Base-by-base conservation (phyloP, 2,797 vertebrate species). In the Tauraco hartlaubi region DNA sequence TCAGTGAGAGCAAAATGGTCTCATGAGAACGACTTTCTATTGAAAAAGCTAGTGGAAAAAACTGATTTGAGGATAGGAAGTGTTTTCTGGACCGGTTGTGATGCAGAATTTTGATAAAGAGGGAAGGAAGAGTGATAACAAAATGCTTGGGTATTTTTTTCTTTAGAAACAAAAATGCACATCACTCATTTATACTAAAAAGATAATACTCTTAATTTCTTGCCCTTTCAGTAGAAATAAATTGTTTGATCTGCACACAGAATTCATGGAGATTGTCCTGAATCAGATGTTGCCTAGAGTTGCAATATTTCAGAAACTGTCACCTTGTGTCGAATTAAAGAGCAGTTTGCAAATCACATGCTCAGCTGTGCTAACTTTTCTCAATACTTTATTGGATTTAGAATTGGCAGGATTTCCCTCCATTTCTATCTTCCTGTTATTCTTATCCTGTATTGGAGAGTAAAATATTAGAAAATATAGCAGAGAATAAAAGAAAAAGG, bases 1-100 rank as follows among this genome's bases (percentile, higher is more conserved):
- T 96, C 88, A 37, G 62, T 23, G 71, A 94, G 88, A 95, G 71
- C 41, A 95, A 87, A 97, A 95, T 81, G 77, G 84, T 98, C 96
- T 75, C 96, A 44, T 41, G 89, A 96, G 97, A 95, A 88, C 15
- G 48, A 64, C 78, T 88, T 87, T 97, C 85, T 95, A 72, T 37
- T 58, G 86, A 95, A 94, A 97, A 95, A 88, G 54, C 58, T 91
- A 87, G 64, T 91, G 77, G 54, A 69, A 88, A 91, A 95, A 76
- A 8, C 28, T 87, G 77, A 93, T 96, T 76, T 86, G 82, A 88
- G 58, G 22, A 33, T 88, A 44, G 43, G 11, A 88, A 85, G 29
- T 79, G 33, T 74, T 93, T 82, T 66, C 86, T 43, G 31, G 73
- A 31, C n/a, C 73, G n/a, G 19, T 11, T 66, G 5, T 39, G 17